Evolutionary conservation across 2,888 invertebrate genomes (phyloP), one percentile per base, ranked within the genome.

Genomic region (Acleris cristana): DNA sequence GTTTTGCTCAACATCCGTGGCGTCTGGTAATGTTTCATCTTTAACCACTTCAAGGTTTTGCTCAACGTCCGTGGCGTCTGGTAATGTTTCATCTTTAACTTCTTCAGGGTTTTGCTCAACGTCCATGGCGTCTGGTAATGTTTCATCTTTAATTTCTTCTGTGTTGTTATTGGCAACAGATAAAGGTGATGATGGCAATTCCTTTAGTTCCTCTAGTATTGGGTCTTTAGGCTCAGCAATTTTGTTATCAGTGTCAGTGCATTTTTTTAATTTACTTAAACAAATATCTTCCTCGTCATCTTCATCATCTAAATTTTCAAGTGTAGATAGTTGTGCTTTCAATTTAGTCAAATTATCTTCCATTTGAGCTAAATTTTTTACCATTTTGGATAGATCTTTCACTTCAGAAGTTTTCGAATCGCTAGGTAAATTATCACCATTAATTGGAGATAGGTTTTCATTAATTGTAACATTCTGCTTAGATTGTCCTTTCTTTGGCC

Each of bases 241-340:
- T 51, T 23, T 60, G 10, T 66, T 61, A 23, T 70, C 68, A 64
- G 7, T 45, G 34, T 72, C 68, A 26, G 77, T 45, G 34, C 70
- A 72, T 54, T 72, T 59, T 77, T 84, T 89, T 21, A 89, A 72
- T 77, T 81, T 76, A 75, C 83, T 88, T 40, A 89, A 74, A 63
- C 76, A 82, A 57, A 86, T 72, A 65, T 89, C 77, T 79, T 87
- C 89, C 48, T 70, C 74, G 57, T 81, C 59, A 1, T 40, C 40
- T 4, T 83, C 79, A 70, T 76, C 76, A 69, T 69, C 64, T 49
- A 69, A 26, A 21, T 60, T 14, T 44, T 69, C 65, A 16, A 63
- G 18, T 48, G n/a, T 53, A 19, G 40, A 64, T 56, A 66, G 48
- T 61, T 70, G 70, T 23, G 57, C 45, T 40, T 67, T 18, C 16